phyloP scores from a whole-genome alignment of 2,113 vertebrate genomes.

The Xerus inauris region DNA sequence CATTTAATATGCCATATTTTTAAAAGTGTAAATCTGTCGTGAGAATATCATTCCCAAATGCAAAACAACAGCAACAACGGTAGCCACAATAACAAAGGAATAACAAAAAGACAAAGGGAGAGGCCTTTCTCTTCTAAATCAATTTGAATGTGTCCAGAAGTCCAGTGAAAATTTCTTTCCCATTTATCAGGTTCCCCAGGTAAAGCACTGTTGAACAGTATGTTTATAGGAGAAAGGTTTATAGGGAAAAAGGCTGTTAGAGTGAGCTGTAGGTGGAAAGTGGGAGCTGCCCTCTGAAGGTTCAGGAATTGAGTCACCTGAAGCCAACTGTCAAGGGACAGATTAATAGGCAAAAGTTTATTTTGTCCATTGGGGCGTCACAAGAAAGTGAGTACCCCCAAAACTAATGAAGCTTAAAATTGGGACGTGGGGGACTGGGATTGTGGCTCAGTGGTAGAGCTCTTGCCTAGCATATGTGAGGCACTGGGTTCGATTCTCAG shows the following conservation, averaged over 20 bases:
- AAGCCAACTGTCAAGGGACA: background rate
- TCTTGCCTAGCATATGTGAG: too few species aligned
- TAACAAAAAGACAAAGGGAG: background rate
- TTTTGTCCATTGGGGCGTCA: too few species aligned
- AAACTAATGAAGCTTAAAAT: background rate
- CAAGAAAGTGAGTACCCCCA: too few species aligned
- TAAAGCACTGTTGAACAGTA: background rate
- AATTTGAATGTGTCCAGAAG: background rate
- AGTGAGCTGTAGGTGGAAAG: background rate
- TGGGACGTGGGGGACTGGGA: too few species aligned
- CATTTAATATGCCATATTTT: background rate
- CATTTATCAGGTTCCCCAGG: background rate
- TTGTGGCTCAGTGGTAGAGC: too few species aligned
- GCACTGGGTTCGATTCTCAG: too few species aligned
- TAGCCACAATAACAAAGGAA: background rate
- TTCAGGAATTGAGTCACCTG: background rate
- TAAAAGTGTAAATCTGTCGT: background rate
- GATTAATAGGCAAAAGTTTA: background rate
- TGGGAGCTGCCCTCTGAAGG: background rate
- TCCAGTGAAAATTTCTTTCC: background rate
- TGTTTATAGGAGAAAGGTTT: background rate
- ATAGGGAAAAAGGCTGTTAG: accelerated
- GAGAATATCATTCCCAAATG: background rate
- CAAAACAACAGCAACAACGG: background rate
- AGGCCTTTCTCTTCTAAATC: background rate